Evolutionary conservation across 1,140 invertebrate genomes (phyloP), one percentile per base, ranked within the genome.

Genomic region (Zaprionus nigranus): DNA sequence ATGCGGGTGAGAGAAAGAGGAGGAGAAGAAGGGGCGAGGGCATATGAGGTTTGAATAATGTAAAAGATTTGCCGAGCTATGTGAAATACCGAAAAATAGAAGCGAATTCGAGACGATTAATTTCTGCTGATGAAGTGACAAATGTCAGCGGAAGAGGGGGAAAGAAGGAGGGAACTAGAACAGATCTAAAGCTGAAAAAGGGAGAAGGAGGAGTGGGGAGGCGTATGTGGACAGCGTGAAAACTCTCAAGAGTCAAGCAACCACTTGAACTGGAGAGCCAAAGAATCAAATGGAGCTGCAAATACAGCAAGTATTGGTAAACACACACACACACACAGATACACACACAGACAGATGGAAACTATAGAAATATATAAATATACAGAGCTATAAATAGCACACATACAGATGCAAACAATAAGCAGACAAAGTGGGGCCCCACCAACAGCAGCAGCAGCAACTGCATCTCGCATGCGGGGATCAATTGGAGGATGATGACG

Each of bases 21-120:
- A 7, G 4, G n/a, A 3, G 3, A 5, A 15, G 81, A 78, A 70
- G 78, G 65, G 51, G 2, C 9, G 28, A 30, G 7, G 15, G 46
- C 80, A 79, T 67, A 65, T 82, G 81, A 56, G 51, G 20, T 66
- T 49, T 73, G 69, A 77, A 77, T 77, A 77, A 77, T 73, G 63
- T 49, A 77, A 30, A 59, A 77, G 61, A 73, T 77, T 77, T 77
- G 75, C 51, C 56, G 53, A 75, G 66, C 51, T 70, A 51, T 63
- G 56, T 58, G 78, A 88, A 93, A 36, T 43, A 87, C 90, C 93
- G 67, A 93, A 93, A 90, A 70, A 26, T 34, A 34, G 53, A 69
- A 93, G 93, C 79, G 72, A 93, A 94, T 71, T 82, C 93, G 17
- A 93, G 93, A 80, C 69, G 75, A 77, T 77, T 73, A 77, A 77